Percentiles rank a stretch among this genome's conserved stretches.
Conservation (phyloP, 2,888 invertebrate species). For the Sturmia bella region DNA sequence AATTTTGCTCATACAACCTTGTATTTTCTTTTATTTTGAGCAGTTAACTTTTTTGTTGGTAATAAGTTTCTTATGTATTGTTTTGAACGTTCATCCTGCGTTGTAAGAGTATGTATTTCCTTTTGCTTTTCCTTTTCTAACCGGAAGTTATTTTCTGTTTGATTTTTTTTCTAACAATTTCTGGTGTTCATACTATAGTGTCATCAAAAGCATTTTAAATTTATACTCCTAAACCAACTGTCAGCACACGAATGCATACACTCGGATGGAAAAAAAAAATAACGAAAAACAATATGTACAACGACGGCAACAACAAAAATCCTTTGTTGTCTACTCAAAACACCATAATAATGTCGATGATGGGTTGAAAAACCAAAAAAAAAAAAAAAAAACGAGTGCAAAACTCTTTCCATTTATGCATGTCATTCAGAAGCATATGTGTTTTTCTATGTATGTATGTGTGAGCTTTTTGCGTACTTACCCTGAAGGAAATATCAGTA, state of each 20-base stretch:
- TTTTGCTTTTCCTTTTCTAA: conserved; percentile 37
- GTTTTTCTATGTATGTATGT: too few relatives aligned
- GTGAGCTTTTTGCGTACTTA: background rate
- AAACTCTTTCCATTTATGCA: conserved; percentile 32
- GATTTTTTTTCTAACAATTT: conserved; percentile 27
- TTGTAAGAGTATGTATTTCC: conserved; percentile 19
- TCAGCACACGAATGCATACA: background rate
- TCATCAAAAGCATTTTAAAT: conserved; percentile 62
- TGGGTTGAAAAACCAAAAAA: conserved; percentile 40
- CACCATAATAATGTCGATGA: conserved; percentile 50
- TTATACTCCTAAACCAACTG: conserved; percentile 42
- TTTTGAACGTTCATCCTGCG: background rate
- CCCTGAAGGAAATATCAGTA: too few relatives aligned
- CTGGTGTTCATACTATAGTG: conserved; percentile 40
- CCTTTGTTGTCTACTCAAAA: conserved; percentile 67
- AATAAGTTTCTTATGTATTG: conserved; percentile 11
- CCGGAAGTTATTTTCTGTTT: conserved; percentile 64
- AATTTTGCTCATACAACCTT: conserved; percentile 15
- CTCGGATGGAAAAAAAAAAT: background rate
- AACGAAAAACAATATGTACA: conserved; percentile 7
- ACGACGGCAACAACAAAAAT: conserved; percentile 16
- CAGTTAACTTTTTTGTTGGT: conserved; percentile 3
- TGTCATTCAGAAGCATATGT: background rate
- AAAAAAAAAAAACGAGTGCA: conserved; percentile 24
- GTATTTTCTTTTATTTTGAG: conserved; percentile 5